Conservation (phyloP, 1,140 invertebrate species). For the Gryon sp. region DNA sequence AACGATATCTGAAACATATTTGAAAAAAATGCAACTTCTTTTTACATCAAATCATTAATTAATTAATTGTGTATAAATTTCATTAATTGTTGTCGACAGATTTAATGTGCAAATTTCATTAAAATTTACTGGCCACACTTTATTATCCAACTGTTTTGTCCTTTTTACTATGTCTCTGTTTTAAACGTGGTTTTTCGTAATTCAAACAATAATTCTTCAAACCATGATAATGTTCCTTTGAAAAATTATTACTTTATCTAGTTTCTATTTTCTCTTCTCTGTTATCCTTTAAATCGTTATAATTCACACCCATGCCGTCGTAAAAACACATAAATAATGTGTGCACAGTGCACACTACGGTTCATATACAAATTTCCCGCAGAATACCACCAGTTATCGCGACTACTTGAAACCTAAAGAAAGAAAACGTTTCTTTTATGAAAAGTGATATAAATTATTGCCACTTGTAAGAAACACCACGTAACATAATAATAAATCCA, state of each 20-base stretch:
- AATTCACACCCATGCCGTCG: conserved; percentile 16
- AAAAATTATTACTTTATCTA: background rate
- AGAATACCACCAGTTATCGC: conserved; percentile 22
- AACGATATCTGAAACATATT: no score
- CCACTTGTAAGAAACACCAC: conserved; percentile 19
- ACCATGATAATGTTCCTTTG: no score
- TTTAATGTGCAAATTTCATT: no score
- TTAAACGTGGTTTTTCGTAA: no score
- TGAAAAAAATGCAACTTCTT: no score
- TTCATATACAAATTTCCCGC: conserved; percentile 33
- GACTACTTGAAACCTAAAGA: conserved; percentile 21
- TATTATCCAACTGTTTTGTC: no score
- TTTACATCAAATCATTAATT: no score
- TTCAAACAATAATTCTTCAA: background rate
- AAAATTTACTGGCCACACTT: no score
- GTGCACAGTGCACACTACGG: background rate
- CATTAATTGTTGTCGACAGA: no score
- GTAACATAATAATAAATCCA: conserved; percentile 23
- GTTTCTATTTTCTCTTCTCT: background rate
- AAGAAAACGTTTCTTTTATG: conserved; percentile 24
- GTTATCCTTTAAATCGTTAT: conserved; percentile 19
- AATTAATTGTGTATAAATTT: no score
- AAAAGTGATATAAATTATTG: conserved; percentile 32
- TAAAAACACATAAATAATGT: conserved; percentile 11
- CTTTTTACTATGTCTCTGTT: no score